Base-by-base conservation (phyloP, 1,140 invertebrate species). In the Rhagoletis pomonella region DNA sequence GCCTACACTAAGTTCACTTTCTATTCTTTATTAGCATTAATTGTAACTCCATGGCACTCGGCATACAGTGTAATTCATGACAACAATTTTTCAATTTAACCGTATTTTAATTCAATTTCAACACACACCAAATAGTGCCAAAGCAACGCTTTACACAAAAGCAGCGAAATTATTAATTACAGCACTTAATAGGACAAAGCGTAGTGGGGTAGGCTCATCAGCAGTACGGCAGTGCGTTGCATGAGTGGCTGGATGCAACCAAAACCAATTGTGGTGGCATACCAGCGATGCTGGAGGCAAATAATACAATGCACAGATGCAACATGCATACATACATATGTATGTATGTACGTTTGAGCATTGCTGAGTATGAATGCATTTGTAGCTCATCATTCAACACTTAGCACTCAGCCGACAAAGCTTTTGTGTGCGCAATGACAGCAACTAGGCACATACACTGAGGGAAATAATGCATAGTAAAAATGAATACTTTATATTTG, bases 331-430 rank as follows among this genome's bases (percentile, higher is more conserved):
- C 60, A 62, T 1, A 50, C 10, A 12, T n/a, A 2, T 50, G 67
- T 47, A 42, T 65, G 19, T 67, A 10, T 67, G 12, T 47, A 42
- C 42, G 67, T 4, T 42, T 19, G 47, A 67, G 64, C 29, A 19
- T 67, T 29, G 29, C 3, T 39, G 64, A 5, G 29, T 29, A 67
- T 67, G 10, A 81, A 55, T 55, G 44, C 47, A 81, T 81, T 81
- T 81, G 73, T 81, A 81, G 73, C 44, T 81, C 73, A 81, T 81
- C 73, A 81, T 55, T 81, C 73, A 81, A 81, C 73, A 81, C 47
- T 81, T 81, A 58, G 73, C 73, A 81, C 73, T 81, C 84, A 85
- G 84, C 29, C 55, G 58, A 59, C 29, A 59, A 29, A 85, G 84
- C 84, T 85, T 60, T 62, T 85, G 84, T 59, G 84, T 62, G 47